Evolutionary conservation across 2,113 vertebrate species (phyloP), one percentile per base, ranked within the genome.

Genomic region (Rhinoptilus africanus): DNA sequence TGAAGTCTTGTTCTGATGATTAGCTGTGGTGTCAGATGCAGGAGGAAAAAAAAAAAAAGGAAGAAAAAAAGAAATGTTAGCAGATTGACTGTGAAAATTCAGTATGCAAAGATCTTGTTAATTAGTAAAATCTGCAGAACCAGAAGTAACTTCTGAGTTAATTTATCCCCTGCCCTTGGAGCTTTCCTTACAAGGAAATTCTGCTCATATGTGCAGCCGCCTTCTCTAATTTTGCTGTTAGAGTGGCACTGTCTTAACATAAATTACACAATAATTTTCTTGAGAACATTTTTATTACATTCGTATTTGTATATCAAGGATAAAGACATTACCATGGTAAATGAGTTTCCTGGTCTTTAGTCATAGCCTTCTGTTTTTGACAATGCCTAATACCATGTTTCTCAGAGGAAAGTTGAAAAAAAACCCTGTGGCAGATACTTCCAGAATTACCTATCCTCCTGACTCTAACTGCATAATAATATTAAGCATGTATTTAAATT

Each of bases 41-140:
- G 59, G 18, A 91, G 15, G 9, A 22, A 68, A 63, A 76, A 15
- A 57, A 5, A 27, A 43, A 54, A 6, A 3, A 1, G 23, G 50
- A 17, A 30, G 6, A 13, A 75, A 62, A 91, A 89, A 73, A 94
- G 28, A 89, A 81, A 92, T 83, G 74, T 27, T 91, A 97, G 22
- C 87, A 96, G 91, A 67, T 50, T 92, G 82, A 91, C 84, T 95
- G 68, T 92, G 96, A 96, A 97, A 90, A 94, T 67, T 57, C 75
- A 92, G 47, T 90, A 86, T 83, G 89, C 63, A 95, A 83, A 94
- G 67, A 94, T 95, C 81, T 89, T 76, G 66, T 92, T 97, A 97
- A 96, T 96, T 96, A 85, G 87, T 80, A 91, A 96, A 93, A 96
- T 95, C 71, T 94, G 84, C 92, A 96, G 89, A 95, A 95, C 89